phyloP scores from a whole-genome alignment of 2,888 invertebrate species.

The Brenthis daphne region DNA sequence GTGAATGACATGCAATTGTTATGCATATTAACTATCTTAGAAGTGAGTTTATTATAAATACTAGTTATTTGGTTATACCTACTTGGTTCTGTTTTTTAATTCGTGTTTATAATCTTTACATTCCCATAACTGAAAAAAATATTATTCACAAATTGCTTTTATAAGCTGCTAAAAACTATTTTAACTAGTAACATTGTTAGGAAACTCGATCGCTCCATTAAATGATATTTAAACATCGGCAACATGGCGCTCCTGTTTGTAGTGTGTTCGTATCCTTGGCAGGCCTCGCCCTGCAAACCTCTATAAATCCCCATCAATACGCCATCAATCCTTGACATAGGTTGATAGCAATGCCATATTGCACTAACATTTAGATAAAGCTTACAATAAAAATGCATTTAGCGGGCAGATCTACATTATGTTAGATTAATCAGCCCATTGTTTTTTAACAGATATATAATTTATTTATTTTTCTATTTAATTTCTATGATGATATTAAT shows the following conservation, averaged over 20 bases:
- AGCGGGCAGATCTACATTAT: slow-evolving; percentile 22
- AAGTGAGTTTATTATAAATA: not conserved
- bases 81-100: too few species aligned
- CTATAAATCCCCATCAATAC: slow-evolving; percentile 75
- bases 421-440: not conserved
- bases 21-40: not conserved
- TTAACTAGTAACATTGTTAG: slow-evolving; percentile 49
- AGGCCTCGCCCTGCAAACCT: slow-evolving; percentile 57
- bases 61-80: too few species aligned
- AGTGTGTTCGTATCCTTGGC: slow-evolving; percentile 65
- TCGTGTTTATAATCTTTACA: too few species aligned
- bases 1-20: not conserved
- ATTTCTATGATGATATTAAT: too few species aligned
- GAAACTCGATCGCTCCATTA: slow-evolving; percentile 67
- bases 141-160: not conserved
- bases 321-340: slow-evolving; percentile 73
- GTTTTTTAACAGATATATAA: too few species aligned
- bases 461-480: too few species aligned
- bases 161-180: slow-evolving; percentile 14
- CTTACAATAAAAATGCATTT: slow-evolving; percentile 74
- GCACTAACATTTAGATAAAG: slow-evolving; percentile 75
- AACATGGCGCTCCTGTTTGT: slow-evolving; percentile 65
- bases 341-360: slow-evolving; percentile 68
- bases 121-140: not conserved
- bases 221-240: slow-evolving; percentile 60